Evolutionary conservation across 2,888 invertebrate genomes (phyloP).

Genomic region (Dichetophora obliterata): DNA sequence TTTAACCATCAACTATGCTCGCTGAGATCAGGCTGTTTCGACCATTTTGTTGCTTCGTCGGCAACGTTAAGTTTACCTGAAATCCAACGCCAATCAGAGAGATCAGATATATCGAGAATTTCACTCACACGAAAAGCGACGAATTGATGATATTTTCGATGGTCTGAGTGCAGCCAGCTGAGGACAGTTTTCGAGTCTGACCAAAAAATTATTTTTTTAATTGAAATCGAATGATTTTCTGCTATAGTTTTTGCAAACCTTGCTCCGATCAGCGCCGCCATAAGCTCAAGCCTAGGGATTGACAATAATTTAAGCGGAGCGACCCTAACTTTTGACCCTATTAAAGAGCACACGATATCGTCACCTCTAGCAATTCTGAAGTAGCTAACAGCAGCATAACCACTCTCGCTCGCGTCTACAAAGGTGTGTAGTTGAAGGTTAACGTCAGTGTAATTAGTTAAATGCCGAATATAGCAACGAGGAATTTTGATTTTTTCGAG

Average conservation of each 20-base stretch:
- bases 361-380: too few relatives aligned
- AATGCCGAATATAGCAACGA: not conserved
- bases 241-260: not conserved
- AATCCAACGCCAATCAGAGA: constrained; percentile 36
- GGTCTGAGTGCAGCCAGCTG: not conserved
- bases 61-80: constrained; percentile 33
- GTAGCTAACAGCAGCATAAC: not conserved
- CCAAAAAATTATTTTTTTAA: not conserved
- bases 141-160: constrained; percentile 16
- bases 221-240: not conserved
- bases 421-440: not conserved
- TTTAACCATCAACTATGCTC: not conserved
- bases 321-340: not conserved
- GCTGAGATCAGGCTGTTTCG: not conserved
- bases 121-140: constrained; percentile 36
- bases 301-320: not conserved
- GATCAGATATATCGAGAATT: constrained; percentile 39
- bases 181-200: not conserved
- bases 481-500: not conserved
- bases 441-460: not conserved
- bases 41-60: constrained; percentile 38
- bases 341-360: not conserved
- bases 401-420: too few relatives aligned
- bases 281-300: not conserved
- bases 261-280: constrained; percentile 5